Base-by-base conservation (phyloP, 2,113 vertebrate genomes). In the Lipophrys pholis region DNA sequence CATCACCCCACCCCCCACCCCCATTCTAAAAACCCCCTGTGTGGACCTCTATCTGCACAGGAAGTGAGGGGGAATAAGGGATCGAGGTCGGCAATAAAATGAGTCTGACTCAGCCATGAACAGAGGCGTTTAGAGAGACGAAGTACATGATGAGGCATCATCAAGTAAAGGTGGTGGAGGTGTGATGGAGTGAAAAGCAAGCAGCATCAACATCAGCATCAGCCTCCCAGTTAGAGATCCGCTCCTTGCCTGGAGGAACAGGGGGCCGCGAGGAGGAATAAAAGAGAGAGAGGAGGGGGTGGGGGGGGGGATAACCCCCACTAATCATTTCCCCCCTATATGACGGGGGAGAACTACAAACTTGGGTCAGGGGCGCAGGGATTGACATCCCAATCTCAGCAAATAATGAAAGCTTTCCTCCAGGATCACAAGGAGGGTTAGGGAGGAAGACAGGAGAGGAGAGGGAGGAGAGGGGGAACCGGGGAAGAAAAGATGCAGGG, bases 371-470 rank as follows among this genome's bases (percentile, higher is more conserved):
- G 87, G 88, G 81, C 61, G 41, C 65, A 5, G 82, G 90, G 88
- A 94, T 88, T 90, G 91, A 91, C 89, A 92, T 90, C 72, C 87
- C 89, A 89, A 92, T 92, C 91, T 90, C 72, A 59, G 89, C 90
- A 93, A 93, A 93, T 91, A 93, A 93, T 90, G 88, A 92, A 92
- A 91, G 88, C 78, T 85, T 90, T 91, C 84, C 89, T 88, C 78
- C 55, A 50, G 43, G 75, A 90, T 87, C 82, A 87, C 68, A 82
- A 53, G 74, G 63, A 80, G 86, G 80, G 77, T 82, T 83, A 70
- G 61, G 68, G 64, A 83, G 75, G 82, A 53, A 65, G 81, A 53
- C 57, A 45, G 80, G 63, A 64, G 63, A 63, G 50, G 42, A 78
- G 63, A 51, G 75, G 68, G 65, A 30, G 81, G 63, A 51, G 75